Evolutionary conservation across 2,113 vertebrate genomes (phyloP).

Genomic region (Phoxinus phoxinus): DNA sequence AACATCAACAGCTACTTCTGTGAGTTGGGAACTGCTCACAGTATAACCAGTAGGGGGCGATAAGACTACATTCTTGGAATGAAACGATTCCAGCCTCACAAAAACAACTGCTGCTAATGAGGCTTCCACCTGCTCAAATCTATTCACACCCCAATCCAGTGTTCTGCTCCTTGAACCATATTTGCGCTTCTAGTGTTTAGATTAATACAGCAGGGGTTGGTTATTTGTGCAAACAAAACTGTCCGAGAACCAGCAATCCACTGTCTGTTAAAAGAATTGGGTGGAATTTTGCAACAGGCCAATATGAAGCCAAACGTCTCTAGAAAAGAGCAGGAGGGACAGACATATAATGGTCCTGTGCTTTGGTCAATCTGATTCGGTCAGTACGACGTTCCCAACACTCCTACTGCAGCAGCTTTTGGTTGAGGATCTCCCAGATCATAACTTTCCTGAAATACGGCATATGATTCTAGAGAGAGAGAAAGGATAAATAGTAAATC

Average conservation of each 20-base stretch:
- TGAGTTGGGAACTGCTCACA: not conserved
- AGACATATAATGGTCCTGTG: slow-evolving; percentile 37
- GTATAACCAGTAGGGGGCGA: slow-evolving; percentile 17
- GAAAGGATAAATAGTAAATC: too few relatives aligned
- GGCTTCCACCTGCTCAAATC: not conserved
- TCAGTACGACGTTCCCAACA: not conserved
- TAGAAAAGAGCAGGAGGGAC: slow-evolving; percentile 6
- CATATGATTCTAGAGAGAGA: slow-evolving; percentile 84
- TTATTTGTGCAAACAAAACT: slow-evolving; percentile 6
- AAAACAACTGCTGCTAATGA: slow-evolving; percentile 9
- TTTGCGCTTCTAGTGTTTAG: slow-evolving; percentile 5
- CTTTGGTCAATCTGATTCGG: slow-evolving; percentile 48
- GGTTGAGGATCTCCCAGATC: slow-evolving; percentile 95
- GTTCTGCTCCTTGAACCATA: not conserved
- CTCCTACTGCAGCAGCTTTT: slow-evolving; percentile 80
- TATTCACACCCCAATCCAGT: slow-evolving; percentile 27
- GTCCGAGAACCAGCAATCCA: not conserved
- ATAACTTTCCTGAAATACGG: slow-evolving; percentile 89
- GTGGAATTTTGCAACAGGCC: slow-evolving; percentile 1
- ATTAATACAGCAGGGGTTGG: not conserved
- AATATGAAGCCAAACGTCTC: slow-evolving; percentile 1
- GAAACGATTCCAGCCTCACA: slow-evolving; percentile 24
- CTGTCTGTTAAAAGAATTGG: not conserved
- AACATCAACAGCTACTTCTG: slow-evolving; percentile 9
- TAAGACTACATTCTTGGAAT: slow-evolving; percentile 47